Evolutionary conservation across 2,888 invertebrate species (phyloP), one percentile per base, ranked within the genome.

Genomic region (Nymphalis polychloros): DNA sequence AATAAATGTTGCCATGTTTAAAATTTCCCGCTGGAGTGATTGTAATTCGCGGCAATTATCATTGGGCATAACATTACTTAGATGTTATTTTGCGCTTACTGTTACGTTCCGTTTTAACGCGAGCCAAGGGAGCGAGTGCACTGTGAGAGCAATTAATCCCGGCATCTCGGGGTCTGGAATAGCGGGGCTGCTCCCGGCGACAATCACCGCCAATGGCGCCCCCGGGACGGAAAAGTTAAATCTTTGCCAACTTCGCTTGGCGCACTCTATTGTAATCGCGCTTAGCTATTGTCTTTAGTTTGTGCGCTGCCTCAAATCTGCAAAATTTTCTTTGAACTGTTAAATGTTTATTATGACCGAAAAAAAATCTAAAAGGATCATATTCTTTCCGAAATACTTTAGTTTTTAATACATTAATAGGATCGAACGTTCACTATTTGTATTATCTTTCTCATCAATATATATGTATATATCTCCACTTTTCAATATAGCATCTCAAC

Each of bases 161-260:
- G 79, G 78, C 76, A 63, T 67, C 75, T 68, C 68, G 70, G 59
- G 60, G 73, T 72, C 74, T 75, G 74, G 75, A 75, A 72, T 69
- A 71, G 73, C 71, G 75, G 76, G 78, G 77, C 67, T 63, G 77
- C 85, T 82, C 89, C 82, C 85, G 85, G 85, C 90, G 92, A 92
- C 92, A 92, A 92, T 92, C 90, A 89, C 81, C 57, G 79, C 65
- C 77, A 90, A 92, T 82, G 84, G 88, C 86, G 80, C 92, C 90
- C 92, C 72, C 70, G 92, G 89, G 92, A 91, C 82, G 75, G 74
- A 84, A 85, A 88, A 90, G 83, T 91, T 90, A 89, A 89, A 89
- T 91, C 90, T 91, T 90, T 84, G 88, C 88, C 83, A 90, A 88
- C 84, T 87, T 76, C 70, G 73, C 68, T 35, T 57, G 57, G 70